These are phyloP conservation scores for Crypturellus undulatus DNA, from an alignment of 2,113 vertebrate genomes.

Conservation along the genomic window DNA sequence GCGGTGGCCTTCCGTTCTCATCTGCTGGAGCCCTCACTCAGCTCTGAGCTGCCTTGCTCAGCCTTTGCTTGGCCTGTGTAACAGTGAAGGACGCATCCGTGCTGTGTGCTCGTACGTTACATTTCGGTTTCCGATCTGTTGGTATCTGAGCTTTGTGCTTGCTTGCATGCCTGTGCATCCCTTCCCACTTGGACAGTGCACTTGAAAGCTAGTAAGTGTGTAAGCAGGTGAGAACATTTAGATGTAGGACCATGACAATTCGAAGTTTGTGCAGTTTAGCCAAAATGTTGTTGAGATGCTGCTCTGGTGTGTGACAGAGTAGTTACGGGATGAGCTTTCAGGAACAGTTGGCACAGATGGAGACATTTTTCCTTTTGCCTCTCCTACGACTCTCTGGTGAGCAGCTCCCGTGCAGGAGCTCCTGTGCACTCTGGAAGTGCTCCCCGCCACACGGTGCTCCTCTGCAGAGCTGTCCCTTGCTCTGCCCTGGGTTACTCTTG, in stretches of 20 bases:
- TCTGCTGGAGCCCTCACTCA: accelerated
- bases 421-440: too few species aligned
- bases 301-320: background rate
- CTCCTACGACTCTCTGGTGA: background rate
- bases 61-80: background rate
- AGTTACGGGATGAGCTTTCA: background rate
- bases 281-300: background rate
- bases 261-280: background rate
- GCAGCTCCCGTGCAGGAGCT: too few species aligned
- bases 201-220: background rate
- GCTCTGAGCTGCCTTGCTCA: background rate
- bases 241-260: background rate
- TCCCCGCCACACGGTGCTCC: background rate
- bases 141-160: background rate
- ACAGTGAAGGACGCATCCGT: background rate
- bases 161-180: background rate
- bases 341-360: background rate
- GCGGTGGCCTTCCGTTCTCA: background rate
- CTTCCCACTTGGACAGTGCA: background rate
- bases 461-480: background rate
- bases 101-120: background rate
- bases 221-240: background rate
- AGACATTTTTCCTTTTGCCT: background rate
- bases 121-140: background rate
- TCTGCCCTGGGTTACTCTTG: background rate